Conservation (phyloP, 2,113 vertebrate genomes). For the Tor tambroides region DNA sequence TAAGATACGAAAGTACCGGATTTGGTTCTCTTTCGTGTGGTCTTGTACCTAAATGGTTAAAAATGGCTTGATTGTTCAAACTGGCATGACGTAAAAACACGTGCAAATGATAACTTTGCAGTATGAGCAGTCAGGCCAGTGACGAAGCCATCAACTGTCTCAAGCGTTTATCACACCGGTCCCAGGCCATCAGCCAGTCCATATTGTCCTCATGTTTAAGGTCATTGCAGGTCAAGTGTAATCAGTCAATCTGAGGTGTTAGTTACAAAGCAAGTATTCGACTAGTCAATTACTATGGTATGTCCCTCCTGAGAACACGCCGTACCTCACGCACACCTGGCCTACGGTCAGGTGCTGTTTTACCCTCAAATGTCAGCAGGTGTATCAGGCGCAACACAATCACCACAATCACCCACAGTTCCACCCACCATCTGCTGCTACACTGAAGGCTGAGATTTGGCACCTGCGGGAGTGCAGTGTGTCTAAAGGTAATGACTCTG, state of each 20-base stretch:
- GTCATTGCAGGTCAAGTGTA: background rate
- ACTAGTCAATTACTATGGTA: background rate
- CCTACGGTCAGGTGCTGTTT: constrained; percentile 18
- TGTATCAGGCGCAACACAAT: constrained; percentile 37
- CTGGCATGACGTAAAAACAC: background rate
- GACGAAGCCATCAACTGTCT: background rate
- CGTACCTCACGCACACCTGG: background rate
- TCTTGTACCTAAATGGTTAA: background rate
- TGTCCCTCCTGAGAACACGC: background rate
- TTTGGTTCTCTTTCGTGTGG: background rate
- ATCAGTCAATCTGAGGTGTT: constrained; percentile 1
- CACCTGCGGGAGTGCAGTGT: constrained; percentile 46
- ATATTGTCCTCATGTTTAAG: background rate
- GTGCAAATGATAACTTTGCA: background rate
- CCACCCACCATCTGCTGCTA: constrained; percentile 47
- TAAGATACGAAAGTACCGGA: background rate
- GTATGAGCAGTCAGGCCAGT: background rate
- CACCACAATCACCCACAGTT: constrained; percentile 46
- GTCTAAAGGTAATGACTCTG: constrained; percentile 51
- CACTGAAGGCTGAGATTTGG: constrained; percentile 61
- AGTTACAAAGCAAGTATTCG: background rate
- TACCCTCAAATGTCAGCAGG: constrained; percentile 45
- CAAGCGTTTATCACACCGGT: background rate
- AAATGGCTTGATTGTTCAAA: background rate
- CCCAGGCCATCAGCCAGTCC: background rate